phyloP scores from a whole-genome alignment of 2,888 invertebrate genomes.

The Macrosiphum euphorbiae region DNA sequence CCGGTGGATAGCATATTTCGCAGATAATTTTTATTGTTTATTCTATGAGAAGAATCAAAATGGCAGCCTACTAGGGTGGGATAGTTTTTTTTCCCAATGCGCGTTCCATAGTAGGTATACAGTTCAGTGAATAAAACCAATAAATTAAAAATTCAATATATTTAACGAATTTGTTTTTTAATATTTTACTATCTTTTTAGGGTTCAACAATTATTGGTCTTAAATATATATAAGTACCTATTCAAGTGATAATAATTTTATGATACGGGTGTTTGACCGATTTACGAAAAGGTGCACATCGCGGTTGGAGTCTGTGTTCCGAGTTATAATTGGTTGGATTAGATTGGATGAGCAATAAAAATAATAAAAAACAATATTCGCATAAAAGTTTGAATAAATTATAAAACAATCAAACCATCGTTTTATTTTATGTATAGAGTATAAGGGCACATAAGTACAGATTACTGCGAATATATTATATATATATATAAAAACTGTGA shows the following conservation, averaged over 20 bases:
- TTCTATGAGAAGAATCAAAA: no score
- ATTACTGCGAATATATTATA: neutral
- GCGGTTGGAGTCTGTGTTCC: neutral
- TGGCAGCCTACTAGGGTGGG: no score
- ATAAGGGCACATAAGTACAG: neutral
- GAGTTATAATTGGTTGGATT: neutral
- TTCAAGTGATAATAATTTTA: neutral
- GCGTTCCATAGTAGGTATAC: no score
- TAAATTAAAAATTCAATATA: neutral
- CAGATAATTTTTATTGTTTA: no score
- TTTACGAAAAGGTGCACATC: neutral
- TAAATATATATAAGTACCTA: neutral
- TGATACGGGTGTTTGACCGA: neutral
- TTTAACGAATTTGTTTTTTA: no score
- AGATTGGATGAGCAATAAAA: neutral
- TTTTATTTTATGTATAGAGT: neutral
- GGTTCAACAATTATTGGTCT: neutral
- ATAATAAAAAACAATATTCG: neutral
- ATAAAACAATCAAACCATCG: neutral
- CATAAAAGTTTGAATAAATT: neutral
- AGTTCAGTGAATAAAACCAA: neutral
- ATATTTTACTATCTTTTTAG: no score
- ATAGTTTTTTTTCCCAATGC: no score
- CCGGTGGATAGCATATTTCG: no score
- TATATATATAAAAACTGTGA: no score